Evolutionary conservation across 1,140 invertebrate genomes (phyloP), one percentile per base, ranked within the genome.

Genomic region (Macrobrachium rosenbergii): DNA sequence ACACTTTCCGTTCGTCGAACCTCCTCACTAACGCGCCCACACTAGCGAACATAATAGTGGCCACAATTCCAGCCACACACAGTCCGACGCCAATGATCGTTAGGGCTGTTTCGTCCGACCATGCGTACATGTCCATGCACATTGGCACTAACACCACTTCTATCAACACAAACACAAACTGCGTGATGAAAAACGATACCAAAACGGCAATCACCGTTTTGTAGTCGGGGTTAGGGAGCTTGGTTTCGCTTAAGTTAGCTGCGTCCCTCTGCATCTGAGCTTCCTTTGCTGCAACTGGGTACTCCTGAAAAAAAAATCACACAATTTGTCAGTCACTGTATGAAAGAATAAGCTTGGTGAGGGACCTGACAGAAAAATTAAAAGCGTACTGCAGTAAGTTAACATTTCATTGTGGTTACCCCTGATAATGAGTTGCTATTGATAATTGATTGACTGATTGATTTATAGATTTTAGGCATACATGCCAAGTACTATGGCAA

Each of bases 131-230:
- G 45, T 88, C 87, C 28, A 60, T 76, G 59, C 82, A 19, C 37
- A 88, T 82, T 11, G 87, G 87, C 45, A 77, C 87, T 28, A 80
- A 67, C 5, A 88, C 95, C 95, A 96, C 97, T 93, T 98, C 97
- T 90, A 97, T 93, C 78, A 98, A 93, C 87, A 97, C 96, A 92
- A 98, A 98, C 92, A 97, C 97, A 91, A 97, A 97, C 58, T 96
- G 95, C 78, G 97, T 93, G 83, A 96, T 94, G 92, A 97, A 97
- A 92, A 97, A 98, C 1, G 96, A 94, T 52, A 94, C 92, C 90
- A 97, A 95, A 86, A 96, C 92, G 17, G 95, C 95, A 94, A 95
- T 95, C 52, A 96, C 93, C 69, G 95, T 95, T 23, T 96, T 90
- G 91, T 95, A 95, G 92, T 97, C 96, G 2, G 95, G 95, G 91